A percentile compares a stretch with the other conserved stretches of the same genome.
Conservation (phyloP, 2,797 vertebrate genomes). For the Sebastiscus tertius region DNA sequence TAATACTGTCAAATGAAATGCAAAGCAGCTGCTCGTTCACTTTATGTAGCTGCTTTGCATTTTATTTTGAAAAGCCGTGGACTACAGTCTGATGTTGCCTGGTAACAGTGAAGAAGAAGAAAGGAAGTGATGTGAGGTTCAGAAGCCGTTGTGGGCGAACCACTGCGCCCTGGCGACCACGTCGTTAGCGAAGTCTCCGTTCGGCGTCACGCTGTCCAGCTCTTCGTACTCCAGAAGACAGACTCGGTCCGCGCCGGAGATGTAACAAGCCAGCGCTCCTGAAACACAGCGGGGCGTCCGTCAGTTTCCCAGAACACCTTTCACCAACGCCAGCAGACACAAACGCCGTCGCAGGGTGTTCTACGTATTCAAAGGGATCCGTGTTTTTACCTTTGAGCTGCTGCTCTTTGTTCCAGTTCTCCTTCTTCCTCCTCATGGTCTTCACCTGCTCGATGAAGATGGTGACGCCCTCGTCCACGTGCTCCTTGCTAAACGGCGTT, state of each 20-base stretch:
- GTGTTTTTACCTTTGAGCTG: not conserved
- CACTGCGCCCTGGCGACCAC: conserved; percentile 26
- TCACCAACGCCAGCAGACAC: too few species aligned
- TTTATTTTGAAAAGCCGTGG: too few species aligned
- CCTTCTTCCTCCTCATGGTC: not conserved
- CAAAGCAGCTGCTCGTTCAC: too few species aligned
- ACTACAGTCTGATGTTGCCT: too few species aligned
- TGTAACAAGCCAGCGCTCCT: conserved; percentile 36
- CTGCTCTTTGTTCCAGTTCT: not conserved
- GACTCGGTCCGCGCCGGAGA: not conserved
- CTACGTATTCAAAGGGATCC: too few species aligned
- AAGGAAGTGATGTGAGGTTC: not conserved
- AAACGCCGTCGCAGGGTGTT: too few species aligned
- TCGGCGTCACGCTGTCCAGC: not conserved
- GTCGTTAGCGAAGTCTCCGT: not conserved
- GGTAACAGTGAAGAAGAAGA: too few species aligned
- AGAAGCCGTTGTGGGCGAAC: not conserved
- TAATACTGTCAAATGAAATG: too few species aligned
- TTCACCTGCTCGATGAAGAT: conserved; percentile 6
- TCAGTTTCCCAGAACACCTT: too few species aligned
- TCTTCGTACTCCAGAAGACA: fast-evolving
- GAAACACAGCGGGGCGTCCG: not conserved
- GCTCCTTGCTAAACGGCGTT: not conserved
- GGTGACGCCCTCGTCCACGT: conserved; percentile 16
- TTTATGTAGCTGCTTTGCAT: too few species aligned